Evolutionary conservation across 2,113 vertebrate genomes (phyloP).

Genomic region (Pangasianodon hypophthalmus): DNA sequence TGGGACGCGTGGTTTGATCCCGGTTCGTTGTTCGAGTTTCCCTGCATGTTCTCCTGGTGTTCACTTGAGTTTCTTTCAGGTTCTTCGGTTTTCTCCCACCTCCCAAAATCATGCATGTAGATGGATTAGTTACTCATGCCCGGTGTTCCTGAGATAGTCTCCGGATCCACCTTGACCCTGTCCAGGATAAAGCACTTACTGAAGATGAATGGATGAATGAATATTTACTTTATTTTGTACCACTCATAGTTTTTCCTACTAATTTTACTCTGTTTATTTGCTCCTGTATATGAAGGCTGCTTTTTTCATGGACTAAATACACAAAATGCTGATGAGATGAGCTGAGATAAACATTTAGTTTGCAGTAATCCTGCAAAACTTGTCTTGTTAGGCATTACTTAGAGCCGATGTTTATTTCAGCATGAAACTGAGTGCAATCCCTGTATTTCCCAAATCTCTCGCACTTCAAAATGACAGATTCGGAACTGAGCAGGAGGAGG

Average conservation of each 20-base stretch:
- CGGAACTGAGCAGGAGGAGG: not conserved
- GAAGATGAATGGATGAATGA: not conserved
- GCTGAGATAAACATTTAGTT: not conserved
- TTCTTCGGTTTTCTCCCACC: not conserved
- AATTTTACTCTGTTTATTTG: not conserved
- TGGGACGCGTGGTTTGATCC: not conserved
- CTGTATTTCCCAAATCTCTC: not conserved
- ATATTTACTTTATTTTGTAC: not conserved
- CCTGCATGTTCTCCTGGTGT: not conserved
- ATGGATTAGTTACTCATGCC: not conserved
- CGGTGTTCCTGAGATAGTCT: not conserved
- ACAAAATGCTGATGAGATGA: not conserved
- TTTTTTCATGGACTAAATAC: not conserved
- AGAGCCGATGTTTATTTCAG: not conserved
- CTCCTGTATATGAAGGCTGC: not conserved
- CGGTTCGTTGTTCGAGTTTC: not conserved
- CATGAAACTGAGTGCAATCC: not conserved
- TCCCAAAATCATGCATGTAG: not conserved
- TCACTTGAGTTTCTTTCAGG: not conserved
- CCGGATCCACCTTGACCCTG: not conserved
- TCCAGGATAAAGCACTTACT: not conserved
- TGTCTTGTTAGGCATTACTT: conserved; percentile 4
- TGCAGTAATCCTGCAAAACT: conserved; percentile 8
- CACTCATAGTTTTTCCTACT: no score
- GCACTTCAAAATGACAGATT: not conserved